Percentiles rank a stretch among this genome's conserved stretches.
These are phyloP conservation scores for Geotrypetes seraphini DNA, from an alignment of 2,797 vertebrate genomes.

Conservation along the genomic window DNA sequence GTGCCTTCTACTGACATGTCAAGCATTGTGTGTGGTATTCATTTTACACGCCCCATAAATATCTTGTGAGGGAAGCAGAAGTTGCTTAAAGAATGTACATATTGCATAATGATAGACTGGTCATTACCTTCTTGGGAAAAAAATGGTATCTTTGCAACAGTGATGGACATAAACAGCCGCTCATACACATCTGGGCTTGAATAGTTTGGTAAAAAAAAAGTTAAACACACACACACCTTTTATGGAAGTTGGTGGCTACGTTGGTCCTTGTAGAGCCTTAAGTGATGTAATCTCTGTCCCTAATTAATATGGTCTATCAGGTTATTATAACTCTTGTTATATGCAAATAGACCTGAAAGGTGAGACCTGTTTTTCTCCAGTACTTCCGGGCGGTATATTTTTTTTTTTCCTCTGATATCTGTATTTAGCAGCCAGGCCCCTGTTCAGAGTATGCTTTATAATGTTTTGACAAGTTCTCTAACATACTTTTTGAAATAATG, in stretches of 20 bases:
- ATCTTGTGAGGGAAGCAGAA: no score
- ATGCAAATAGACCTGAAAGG: constrained; percentile 33
- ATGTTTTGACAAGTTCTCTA: constrained; percentile 63
- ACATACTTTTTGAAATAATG: constrained; percentile 62
- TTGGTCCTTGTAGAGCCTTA: constrained; percentile 32
- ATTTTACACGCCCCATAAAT: no score
- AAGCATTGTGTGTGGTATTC: no score
- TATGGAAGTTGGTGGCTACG: constrained; percentile 37
- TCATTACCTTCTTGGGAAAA: no score
- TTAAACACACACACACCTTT: no score
- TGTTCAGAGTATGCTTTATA: constrained; percentile 58
- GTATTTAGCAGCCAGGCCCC: constrained; percentile 51
- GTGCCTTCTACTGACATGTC: constrained; percentile 20
- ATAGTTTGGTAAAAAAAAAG: no score
- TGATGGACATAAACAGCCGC: no score
- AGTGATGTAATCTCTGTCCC: constrained; percentile 33
- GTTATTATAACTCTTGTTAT: constrained; percentile 33
- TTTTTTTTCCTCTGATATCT: constrained; percentile 47
- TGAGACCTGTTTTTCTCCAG: constrained; percentile 33
- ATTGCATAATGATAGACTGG: no score
- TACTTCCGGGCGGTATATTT: constrained; percentile 44
- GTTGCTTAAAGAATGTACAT: no score
- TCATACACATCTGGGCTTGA: no score
- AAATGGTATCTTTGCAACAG: no score
- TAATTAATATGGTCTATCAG: constrained; percentile 32